Percentiles rank a stretch among this genome's conserved stretches.
Conservation (phyloP, 2,888 invertebrate species). For the Diaprepes abbreviatus region DNA sequence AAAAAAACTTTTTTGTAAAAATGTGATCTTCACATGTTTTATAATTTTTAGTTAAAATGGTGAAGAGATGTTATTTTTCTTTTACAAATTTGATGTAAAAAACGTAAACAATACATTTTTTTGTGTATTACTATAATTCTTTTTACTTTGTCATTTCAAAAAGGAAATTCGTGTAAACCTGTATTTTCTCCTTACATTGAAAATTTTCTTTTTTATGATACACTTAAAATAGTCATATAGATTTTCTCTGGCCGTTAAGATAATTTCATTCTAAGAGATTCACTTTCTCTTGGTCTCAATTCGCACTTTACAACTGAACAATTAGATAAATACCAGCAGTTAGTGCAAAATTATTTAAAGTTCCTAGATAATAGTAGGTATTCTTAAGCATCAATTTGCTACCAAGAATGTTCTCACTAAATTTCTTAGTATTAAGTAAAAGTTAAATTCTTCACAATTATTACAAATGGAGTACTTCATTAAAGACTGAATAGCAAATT, state of each 20-base stretch:
- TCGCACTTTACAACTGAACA: slow-evolving; percentile 16
- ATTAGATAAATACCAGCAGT: slow-evolving; percentile 8
- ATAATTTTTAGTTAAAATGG: too few species aligned
- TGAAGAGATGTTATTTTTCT: too few species aligned
- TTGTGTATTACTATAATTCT: too few species aligned
- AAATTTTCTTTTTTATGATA: slow-evolving; percentile 5
- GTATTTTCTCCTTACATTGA: background rate
- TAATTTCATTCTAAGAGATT: slow-evolving; percentile 32
- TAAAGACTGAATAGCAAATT: slow-evolving; percentile 16
- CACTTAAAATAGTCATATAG: background rate
- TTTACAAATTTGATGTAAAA: too few species aligned
- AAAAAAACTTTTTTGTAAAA: too few species aligned
- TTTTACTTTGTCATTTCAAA: too few species aligned
- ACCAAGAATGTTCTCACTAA: slow-evolving; percentile 22
- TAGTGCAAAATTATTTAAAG: slow-evolving; percentile 26
- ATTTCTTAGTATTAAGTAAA: slow-evolving; percentile 32
- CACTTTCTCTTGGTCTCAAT: slow-evolving; percentile 38
- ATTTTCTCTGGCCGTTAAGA: slow-evolving; percentile 27
- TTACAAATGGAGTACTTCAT: background rate
- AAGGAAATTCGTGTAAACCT: background rate
- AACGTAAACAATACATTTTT: too few species aligned
- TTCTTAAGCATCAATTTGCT: slow-evolving; percentile 12
- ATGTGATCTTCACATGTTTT: too few species aligned
- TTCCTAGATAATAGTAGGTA: slow-evolving; percentile 24
- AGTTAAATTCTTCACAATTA: slow-evolving; percentile 21